Evolutionary conservation across 2,888 invertebrate species (phyloP), one percentile per base, ranked within the genome.

Genomic region (Cremastinae sp.): DNA sequence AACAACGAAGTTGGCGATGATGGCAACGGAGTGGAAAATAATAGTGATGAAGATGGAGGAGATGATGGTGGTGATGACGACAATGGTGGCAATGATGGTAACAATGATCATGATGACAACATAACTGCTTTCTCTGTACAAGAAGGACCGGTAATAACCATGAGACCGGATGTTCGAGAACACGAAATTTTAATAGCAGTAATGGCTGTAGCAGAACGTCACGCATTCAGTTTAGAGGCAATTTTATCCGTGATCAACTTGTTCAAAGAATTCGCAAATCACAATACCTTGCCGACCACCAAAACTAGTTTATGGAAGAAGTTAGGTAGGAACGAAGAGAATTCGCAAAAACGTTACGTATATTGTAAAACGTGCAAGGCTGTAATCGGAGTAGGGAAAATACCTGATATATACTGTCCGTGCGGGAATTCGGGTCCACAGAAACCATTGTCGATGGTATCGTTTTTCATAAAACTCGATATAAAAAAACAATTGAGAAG

Each of bases 81-180:
- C n/a, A n/a, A n/a, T n/a, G n/a, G n/a, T n/a, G n/a, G n/a, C n/a
- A n/a, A n/a, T n/a, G 37, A 16, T 14, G 56, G 9, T 1, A 16
- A 56, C n/a, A 12, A 12, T n/a, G 56, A 37, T 16, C 7, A 56
- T 10, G 16, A 56, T 16, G 56, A 56, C 12, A 18, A 56, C 37
- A 53, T 41, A 4, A 39, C 4, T 14, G 64, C 51, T 18, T 64
- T 64, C 20, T 64, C 64, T 35, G 22, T 53, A 37, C 12, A 5
- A 22, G 51, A 64, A 64, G 64, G 64, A 64, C 51, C 64, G 5
- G 12, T 51, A 41, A 51, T 64, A 51, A 64, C 64, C 22, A 22
- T 53, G 51, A 18, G 64, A 41, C 51, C 64, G n/a, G 12, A 53
- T 37, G 64, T 64, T 9, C 39, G 64, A 18, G 62, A 64, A 47